Percentiles rank a stretch among this genome's conserved stretches.
Conservation (phyloP, 1,140 invertebrate species). For the Drosophila tropicalis region DNA sequence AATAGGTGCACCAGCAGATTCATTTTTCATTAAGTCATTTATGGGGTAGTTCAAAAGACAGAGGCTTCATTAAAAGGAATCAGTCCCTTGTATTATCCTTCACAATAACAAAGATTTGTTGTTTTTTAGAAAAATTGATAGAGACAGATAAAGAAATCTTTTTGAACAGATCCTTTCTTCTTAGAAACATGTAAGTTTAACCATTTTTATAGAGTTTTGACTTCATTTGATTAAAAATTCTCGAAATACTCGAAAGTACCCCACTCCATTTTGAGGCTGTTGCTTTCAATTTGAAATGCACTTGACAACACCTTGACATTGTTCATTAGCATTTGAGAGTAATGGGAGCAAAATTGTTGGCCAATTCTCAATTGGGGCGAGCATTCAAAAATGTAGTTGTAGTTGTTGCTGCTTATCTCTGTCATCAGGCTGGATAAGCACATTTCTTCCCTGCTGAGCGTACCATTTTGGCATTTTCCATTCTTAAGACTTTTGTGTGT, state of each 20-base stretch:
- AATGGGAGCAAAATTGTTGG: constrained; percentile 37
- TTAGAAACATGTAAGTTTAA: no score
- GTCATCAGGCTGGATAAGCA: constrained; percentile 30
- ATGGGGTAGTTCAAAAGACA: constrained; percentile 19
- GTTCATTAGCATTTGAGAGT: constrained; percentile 57
- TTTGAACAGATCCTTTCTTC: no score
- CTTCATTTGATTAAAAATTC: no score
- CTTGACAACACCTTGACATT: constrained; percentile 79
- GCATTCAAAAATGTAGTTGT: constrained; percentile 42
- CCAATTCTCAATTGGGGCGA: constrained; percentile 38
- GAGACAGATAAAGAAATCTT: no score
- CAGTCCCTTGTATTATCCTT: no score
- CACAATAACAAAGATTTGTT: no score
- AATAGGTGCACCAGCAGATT: constrained; percentile 35
- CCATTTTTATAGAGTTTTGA: no score
- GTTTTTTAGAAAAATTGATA: no score
- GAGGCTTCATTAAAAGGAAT: not conserved
- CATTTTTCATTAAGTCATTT: constrained; percentile 63
- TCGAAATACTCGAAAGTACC: no score
- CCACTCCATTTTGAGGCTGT: constrained; percentile 25
- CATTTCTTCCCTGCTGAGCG: constrained; percentile 32
- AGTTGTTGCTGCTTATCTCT: constrained; percentile 45
- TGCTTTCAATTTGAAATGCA: constrained; percentile 49
- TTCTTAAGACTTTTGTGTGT: constrained; percentile 22
- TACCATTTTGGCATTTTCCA: constrained; percentile 8